Percentiles rank a stretch among this genome's conserved stretches.
Conservation (phyloP, 2,113 vertebrate species). For the Ochotona princeps region DNA sequence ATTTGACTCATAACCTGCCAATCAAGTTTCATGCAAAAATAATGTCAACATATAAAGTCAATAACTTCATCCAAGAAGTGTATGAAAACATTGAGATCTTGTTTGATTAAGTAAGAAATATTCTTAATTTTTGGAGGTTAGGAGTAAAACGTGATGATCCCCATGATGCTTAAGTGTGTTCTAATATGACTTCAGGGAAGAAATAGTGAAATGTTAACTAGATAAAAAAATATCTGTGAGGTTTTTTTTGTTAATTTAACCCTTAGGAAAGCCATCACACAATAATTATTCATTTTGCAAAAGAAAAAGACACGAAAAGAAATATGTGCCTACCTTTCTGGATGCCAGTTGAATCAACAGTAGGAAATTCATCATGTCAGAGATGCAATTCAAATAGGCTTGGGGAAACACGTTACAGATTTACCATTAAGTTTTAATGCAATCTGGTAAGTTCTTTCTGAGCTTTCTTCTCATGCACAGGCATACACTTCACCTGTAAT, state of each 20-base stretch:
- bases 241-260: slow-evolving; percentile 23
- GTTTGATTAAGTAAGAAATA: slow-evolving; percentile 36
- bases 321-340: neutral
- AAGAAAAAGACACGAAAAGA: slow-evolving; percentile 32
- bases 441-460: neutral
- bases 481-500: neutral
- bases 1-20: neutral
- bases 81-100: neutral
- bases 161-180: neutral
- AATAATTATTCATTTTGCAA: neutral
- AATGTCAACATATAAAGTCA: slow-evolving; percentile 2
- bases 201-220: slow-evolving; percentile 22
- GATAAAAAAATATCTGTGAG: neutral
- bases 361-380: slow-evolving; percentile 25
- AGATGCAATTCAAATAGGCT: neutral
- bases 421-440: neutral
- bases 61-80: neutral
- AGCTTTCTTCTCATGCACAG: neutral
- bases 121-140: neutral
- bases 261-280: neutral
- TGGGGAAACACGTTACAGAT: neutral
- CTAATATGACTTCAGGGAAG: neutral
- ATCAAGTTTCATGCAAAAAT: neutral
- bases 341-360: slow-evolving; percentile 15
- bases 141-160: neutral